phyloP scores from a whole-genome alignment of 2,797 vertebrate species.

The Dallia pectoralis region DNA sequence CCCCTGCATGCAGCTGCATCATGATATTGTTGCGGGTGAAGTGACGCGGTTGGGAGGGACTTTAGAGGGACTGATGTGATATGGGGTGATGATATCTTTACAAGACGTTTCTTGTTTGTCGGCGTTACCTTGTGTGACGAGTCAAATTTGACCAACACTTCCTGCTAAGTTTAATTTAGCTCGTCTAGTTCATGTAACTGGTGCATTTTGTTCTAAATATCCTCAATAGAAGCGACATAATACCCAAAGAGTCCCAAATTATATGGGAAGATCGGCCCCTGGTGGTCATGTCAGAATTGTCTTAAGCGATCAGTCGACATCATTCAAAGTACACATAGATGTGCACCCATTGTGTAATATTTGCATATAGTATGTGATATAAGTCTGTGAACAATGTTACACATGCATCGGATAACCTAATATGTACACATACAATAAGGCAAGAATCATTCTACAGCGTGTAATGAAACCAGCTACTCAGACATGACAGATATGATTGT shows the following conservation, averaged over 20 bases:
- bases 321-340: neutral
- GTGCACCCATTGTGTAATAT: neutral
- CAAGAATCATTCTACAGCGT: too few species aligned
- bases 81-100: neutral
- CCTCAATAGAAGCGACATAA: neutral
- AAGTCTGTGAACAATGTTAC: neutral
- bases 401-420: neutral
- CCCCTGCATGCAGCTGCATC: constrained; percentile 56
- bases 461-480: constrained; percentile 68
- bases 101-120: too few species aligned
- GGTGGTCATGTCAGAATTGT: constrained; percentile 45
- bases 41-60: constrained; percentile 35
- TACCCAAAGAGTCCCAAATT: neutral
- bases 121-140: too few species aligned
- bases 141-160: too few species aligned
- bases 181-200: too few species aligned
- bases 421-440: too few species aligned
- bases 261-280: constrained; percentile 51
- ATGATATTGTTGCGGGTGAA: constrained; percentile 45
- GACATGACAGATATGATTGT: constrained; percentile 87
- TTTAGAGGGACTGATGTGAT: neutral
- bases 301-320: neutral
- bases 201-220: too few species aligned
- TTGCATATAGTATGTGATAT: neutral
- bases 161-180: too few species aligned